Conservation (phyloP, 1,140 invertebrate genomes). For the Scaptomyza graminum region DNA sequence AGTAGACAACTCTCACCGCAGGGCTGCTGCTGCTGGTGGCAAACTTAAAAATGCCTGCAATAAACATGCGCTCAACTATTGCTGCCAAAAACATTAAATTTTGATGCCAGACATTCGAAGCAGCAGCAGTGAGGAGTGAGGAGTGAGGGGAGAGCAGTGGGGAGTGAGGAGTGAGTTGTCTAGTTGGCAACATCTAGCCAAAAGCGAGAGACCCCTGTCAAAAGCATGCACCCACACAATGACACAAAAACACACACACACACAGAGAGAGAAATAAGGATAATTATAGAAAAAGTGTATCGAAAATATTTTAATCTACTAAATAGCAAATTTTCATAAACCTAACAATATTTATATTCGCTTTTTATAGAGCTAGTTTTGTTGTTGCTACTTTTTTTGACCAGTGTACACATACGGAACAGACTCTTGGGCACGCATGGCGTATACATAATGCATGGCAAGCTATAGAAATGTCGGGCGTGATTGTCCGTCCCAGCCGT, state of each 20-base stretch:
- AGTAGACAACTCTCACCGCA: conserved; percentile 11
- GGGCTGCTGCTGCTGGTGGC: conserved; percentile 1
- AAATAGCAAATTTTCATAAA: background rate
- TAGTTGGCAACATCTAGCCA: conserved; percentile 27
- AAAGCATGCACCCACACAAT: conserved; percentile 19
- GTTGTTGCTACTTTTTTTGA: background rate
- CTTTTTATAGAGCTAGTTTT: background rate
- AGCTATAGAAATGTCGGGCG: conserved; percentile 64
- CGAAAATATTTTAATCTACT: background rate
- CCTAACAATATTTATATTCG: too few species aligned
- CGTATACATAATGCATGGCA: conserved; percentile 74
- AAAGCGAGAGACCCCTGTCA: conserved; percentile 33
- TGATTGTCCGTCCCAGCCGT: conserved; percentile 51
- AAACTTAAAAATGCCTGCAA: conserved; percentile 69
- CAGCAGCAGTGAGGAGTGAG: background rate
- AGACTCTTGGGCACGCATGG: conserved; percentile 55
- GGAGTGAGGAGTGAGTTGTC: conserved; percentile 18
- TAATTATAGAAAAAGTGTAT: background rate
- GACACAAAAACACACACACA: conserved; percentile 1
- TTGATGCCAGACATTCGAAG: conserved; percentile 57
- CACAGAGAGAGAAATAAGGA: conserved; percentile 3
- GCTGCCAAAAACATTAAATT: conserved; percentile 77
- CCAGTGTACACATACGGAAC: background rate
- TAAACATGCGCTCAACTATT: conserved; percentile 58
- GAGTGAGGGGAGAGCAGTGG: conserved; percentile 9